phyloP scores from a whole-genome alignment of 2,797 vertebrate genomes.

The Premnoplex brunnescens region DNA sequence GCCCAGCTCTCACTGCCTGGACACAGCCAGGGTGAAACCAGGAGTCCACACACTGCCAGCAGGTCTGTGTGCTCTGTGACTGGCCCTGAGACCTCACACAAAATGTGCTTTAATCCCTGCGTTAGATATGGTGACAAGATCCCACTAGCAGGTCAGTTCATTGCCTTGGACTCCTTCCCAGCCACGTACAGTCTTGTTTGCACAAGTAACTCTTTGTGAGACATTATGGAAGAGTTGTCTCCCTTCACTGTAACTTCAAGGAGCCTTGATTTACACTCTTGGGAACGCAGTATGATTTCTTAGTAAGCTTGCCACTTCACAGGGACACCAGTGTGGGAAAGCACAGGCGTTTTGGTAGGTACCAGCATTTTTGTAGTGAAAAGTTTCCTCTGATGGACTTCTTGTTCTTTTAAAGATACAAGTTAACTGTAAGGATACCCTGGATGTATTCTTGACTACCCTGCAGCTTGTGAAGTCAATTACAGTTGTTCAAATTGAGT shows the following conservation, averaged over 20 bases:
- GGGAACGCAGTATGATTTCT: background rate
- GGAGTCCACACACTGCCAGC: background rate
- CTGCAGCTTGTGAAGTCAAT: conserved; percentile 12
- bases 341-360: background rate
- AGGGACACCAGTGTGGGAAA: background rate
- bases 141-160: background rate
- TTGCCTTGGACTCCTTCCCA: background rate
- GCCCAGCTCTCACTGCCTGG: background rate
- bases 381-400: background rate
- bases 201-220: background rate
- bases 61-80: rapidly evolving
- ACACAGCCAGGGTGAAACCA: background rate
- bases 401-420: background rate
- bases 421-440: background rate
- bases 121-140: background rate
- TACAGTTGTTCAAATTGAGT: conserved; percentile 1
- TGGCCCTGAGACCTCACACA: background rate
- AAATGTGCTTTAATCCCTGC: background rate
- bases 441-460: background rate
- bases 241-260: background rate
- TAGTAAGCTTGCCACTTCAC: background rate
- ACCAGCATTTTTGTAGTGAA: background rate
- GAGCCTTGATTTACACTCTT: background rate
- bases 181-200: background rate
- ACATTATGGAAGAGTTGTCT: background rate